These are phyloP conservation scores for Megamerina dolium DNA, from an alignment of 2,888 invertebrate species.

Conservation along the genomic window DNA sequence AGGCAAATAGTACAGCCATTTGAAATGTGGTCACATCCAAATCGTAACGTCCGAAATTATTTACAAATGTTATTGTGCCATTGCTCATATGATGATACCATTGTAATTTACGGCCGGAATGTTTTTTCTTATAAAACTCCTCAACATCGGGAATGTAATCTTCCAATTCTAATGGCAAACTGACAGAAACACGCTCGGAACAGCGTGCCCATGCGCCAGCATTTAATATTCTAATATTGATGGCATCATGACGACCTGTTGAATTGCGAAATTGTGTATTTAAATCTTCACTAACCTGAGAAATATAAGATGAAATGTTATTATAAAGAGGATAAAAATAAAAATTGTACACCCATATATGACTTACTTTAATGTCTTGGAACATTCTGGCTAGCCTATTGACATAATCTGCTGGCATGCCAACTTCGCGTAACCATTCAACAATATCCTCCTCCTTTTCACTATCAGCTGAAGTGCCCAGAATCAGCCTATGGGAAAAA, in stretches of 20 bases:
- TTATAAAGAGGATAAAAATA: not conserved
- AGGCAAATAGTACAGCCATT: constrained; percentile 98
- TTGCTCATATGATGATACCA: constrained; percentile 99
- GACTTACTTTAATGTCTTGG: constrained; percentile 97
- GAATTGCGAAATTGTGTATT: constrained; percentile 87
- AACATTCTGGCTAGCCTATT: constrained; percentile 98
- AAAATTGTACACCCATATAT: too few relatives aligned
- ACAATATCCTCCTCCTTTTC: constrained; percentile 99
- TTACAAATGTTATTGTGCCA: constrained; percentile 94
- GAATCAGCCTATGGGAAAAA: constrained; percentile 61
- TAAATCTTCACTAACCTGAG: constrained; percentile 77
- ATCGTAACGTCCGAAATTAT: constrained; percentile 89
- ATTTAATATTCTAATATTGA: constrained; percentile 97
- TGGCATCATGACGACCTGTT: constrained; percentile 75
- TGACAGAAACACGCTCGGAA: constrained; percentile 90
- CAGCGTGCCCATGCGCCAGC: constrained; percentile 96
- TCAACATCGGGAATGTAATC: constrained; percentile 99
- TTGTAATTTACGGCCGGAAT: constrained; percentile 93
- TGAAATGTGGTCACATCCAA: constrained; percentile 99
- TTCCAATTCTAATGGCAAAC: constrained; percentile 93
- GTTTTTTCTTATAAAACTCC: constrained; percentile 96
- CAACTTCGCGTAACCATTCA: constrained; percentile 94
- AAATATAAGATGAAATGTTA: not conserved
- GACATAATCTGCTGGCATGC: constrained; percentile 99
- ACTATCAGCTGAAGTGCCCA: constrained; percentile 97